Base-by-base conservation (phyloP, 1,140 invertebrate genomes). In the Frieseomelitta varia region DNA sequence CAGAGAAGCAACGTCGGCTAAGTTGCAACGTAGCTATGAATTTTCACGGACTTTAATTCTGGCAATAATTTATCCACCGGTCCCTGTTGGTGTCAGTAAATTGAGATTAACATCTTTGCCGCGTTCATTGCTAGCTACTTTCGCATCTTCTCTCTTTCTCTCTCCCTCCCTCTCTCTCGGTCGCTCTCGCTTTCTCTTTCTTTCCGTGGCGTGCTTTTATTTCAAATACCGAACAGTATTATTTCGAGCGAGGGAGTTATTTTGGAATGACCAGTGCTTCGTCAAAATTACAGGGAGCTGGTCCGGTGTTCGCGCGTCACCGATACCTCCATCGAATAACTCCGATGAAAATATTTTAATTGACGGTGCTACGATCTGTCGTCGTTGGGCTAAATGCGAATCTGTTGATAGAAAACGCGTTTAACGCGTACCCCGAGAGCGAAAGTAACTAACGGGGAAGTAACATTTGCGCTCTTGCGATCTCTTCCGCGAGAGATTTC, bases 51-150 rank as follows among this genome's bases (percentile, higher is more conserved):
- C 34, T 82, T 82, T 82, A 82, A 82, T 82, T 58, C 75, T 75
- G 0, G 21, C 51, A 1, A 79, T 84, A 79, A 63, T 56, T 79
- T 56, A 79, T 73, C 58, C 47, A 71, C 47, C 21, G 53, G 53
- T 0, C 47, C 56, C 67, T 12, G 68, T 79, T 79, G 61, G 30
- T 65, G 82, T 79, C 76, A 71, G 55, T 51, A 77, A 68, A 84
- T 84, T 79, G 79, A 84, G 82, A 84, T 84, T 79, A 84, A 84
- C 82, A 84, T 68, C 68, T 79, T 79, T 19, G 76, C 68, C 53
- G 39, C 39, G 53, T 39, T 27, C 24, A 17, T 24, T 58, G 61
- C n/a, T 30, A 47, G n/a, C 6, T 39, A 47, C 12, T 27, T 24
- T 19, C 27, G 55, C 8, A n/a, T 47, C 65, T 74, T 47, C 47